phyloP scores from a whole-genome alignment of 2,888 invertebrate species.

The Caenorhabditis panamensis region DNA sequence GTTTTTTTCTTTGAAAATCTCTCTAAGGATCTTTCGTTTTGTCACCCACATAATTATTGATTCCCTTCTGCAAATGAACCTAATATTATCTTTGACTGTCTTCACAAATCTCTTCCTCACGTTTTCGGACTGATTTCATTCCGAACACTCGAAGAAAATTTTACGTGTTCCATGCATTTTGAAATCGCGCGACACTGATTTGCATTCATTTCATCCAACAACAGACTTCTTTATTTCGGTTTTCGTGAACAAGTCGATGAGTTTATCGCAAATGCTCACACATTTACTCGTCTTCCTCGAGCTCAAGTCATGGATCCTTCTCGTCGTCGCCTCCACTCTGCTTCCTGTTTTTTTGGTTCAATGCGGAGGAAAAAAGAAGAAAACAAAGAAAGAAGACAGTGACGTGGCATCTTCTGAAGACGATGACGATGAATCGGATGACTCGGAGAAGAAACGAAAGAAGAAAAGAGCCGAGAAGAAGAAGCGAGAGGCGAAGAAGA shows the following conservation, averaged over 20 bases:
- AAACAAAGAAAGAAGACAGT: background rate
- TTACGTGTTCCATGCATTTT: too few species aligned
- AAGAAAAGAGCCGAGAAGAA: slow-evolving; percentile 16
- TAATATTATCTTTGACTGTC: slow-evolving; percentile 46
- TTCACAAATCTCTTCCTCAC: too few species aligned
- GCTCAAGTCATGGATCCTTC: background rate
- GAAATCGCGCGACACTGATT: too few species aligned
- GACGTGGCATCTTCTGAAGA: slow-evolving; percentile 9
- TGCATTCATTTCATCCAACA: background rate
- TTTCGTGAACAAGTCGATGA: slow-evolving; percentile 1
- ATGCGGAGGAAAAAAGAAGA: slow-evolving; percentile 23
- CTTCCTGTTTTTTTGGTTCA: background rate
- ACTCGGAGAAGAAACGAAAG: background rate
- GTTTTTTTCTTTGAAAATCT: slow-evolving; percentile 25
- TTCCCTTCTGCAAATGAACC: slow-evolving; percentile 23
- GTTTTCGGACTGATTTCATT: too few species aligned
- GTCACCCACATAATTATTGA: slow-evolving; percentile 6
- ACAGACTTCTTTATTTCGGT: background rate
- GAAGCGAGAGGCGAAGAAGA: slow-evolving; percentile 25
- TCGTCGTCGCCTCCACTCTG: slow-evolving; percentile 16
- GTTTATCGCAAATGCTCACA: background rate
- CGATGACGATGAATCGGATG: slow-evolving; percentile 15
- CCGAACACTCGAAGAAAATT: too few species aligned
- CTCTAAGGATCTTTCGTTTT: slow-evolving; percentile 23
- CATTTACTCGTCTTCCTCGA: background rate